phyloP scores from a whole-genome alignment of 2,113 vertebrate genomes.

The Chaenocephalus aceratus region DNA sequence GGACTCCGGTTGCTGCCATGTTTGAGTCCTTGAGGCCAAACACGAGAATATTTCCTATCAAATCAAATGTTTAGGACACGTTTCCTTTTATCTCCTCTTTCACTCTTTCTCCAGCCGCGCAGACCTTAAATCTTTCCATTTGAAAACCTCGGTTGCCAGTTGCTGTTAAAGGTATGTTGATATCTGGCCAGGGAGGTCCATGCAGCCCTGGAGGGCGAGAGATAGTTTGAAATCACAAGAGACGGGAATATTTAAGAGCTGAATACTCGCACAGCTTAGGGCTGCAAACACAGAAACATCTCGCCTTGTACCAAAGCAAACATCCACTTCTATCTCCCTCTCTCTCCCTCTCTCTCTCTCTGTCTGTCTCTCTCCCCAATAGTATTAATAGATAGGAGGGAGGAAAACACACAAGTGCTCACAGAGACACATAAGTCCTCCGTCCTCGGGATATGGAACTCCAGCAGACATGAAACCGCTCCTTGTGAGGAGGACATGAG shows the following conservation, averaged over 20 bases:
- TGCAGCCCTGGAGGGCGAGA: constrained; percentile 75
- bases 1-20: background rate
- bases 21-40: background rate
- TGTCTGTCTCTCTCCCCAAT: constrained; percentile 69
- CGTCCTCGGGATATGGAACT: constrained; percentile 84
- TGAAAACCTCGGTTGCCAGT: constrained; percentile 53
- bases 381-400: constrained; percentile 81
- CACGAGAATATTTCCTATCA: constrained; percentile 16
- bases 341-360: constrained; percentile 42
- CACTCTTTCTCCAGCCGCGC: constrained; percentile 19
- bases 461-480: constrained; percentile 81
- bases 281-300: constrained; percentile 76
- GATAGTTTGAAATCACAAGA: constrained; percentile 72
- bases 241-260: constrained; percentile 79
- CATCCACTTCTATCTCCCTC: constrained; percentile 61
- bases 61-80: constrained; percentile 38
- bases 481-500: constrained; percentile 83
- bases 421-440: constrained; percentile 74
- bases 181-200: constrained; percentile 77
- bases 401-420: constrained; percentile 65
- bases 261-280: constrained; percentile 78
- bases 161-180: constrained; percentile 69
- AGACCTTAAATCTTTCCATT: constrained; percentile 44
- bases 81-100: constrained; percentile 4
- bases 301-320: constrained; percentile 74